Evolutionary conservation across 1,140 invertebrate species (phyloP).

Genomic region (Brachystomella parvula): DNA sequence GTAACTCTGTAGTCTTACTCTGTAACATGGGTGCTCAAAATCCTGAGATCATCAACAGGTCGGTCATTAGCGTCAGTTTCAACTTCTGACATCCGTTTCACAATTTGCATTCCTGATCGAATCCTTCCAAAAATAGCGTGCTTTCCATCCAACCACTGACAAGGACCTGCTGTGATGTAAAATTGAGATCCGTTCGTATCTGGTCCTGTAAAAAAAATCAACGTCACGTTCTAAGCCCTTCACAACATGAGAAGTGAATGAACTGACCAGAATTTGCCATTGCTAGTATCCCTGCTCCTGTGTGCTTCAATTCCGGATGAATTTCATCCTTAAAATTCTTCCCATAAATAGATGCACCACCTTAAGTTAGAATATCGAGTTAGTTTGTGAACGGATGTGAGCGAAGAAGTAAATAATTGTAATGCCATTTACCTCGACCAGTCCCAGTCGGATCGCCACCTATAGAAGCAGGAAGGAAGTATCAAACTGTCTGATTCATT

Average conservation of each 20-base stretch:
- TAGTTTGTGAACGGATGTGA: constrained; percentile 69
- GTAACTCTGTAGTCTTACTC: not conserved
- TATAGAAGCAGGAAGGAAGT: not conserved
- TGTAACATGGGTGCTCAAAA: constrained; percentile 47
- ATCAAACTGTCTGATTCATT: not conserved
- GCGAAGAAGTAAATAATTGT: too few relatives aligned
- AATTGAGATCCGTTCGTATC: constrained; percentile 97
- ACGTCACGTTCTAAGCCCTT: not conserved
- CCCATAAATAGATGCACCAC: constrained; percentile 94
- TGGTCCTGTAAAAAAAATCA: constrained; percentile 56
- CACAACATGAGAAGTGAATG: not conserved
- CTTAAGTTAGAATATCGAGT: constrained; percentile 63
- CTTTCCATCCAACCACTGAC: constrained; percentile 95
- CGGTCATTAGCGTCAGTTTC: constrained; percentile 85
- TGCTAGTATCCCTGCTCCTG: constrained; percentile 50
- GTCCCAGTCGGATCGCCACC: constrained; percentile 55
- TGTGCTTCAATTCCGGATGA: constrained; percentile 85
- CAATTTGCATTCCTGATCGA: constrained; percentile 68
- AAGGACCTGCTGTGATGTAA: constrained; percentile 93
- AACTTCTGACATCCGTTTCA: constrained; percentile 83
- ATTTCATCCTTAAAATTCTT: constrained; percentile 93
- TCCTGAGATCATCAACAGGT: constrained; percentile 82
- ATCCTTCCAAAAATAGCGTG: constrained; percentile 83
- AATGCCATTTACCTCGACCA: constrained; percentile 59
- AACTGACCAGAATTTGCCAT: constrained; percentile 39